These are phyloP conservation scores for Apostichopus californicus DNA, from an alignment of 35 echinoderm and acorn worm genomes.

Conservation along the genomic window DNA sequence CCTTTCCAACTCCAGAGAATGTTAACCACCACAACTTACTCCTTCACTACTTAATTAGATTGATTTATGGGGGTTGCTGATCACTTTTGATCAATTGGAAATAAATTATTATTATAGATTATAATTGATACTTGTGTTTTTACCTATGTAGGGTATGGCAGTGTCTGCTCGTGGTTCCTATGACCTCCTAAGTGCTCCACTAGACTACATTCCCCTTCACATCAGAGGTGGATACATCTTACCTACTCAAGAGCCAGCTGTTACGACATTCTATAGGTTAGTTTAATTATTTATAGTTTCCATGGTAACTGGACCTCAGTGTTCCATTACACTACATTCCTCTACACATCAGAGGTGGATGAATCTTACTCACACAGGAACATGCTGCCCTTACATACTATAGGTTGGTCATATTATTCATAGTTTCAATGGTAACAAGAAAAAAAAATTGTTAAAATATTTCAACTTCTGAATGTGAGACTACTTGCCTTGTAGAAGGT, in stretches of 20 bases:
- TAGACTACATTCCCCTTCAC: constrained; percentile 81
- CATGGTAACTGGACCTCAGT: background rate
- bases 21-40: too few relatives aligned
- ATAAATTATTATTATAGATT: background rate
- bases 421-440: too few relatives aligned
- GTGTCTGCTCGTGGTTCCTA: constrained; percentile 2
- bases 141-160: background rate
- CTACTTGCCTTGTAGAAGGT: too few relatives aligned
- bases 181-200: constrained; percentile 51
- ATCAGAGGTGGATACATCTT: constrained; percentile 82
- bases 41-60: too few relatives aligned
- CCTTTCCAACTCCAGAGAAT: too few relatives aligned
- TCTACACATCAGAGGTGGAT: constrained; percentile 77
- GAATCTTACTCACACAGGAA: constrained; percentile 83
- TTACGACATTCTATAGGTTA: constrained; percentile 69
- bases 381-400: constrained; percentile 56
- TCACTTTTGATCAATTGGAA: too few relatives aligned
- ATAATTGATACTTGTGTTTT: background rate
- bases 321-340: constrained; percentile 76
- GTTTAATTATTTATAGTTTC: too few relatives aligned
- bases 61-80: too few relatives aligned
- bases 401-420: constrained; percentile 49
- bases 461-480: too few relatives aligned
- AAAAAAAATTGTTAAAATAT: too few relatives aligned
- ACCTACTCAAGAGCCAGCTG: constrained; percentile 75